A percentile compares a stretch with the other conserved stretches of the same genome.
Conservation (phyloP, 2,113 vertebrate genomes). For the Cebidichthys violaceus region DNA sequence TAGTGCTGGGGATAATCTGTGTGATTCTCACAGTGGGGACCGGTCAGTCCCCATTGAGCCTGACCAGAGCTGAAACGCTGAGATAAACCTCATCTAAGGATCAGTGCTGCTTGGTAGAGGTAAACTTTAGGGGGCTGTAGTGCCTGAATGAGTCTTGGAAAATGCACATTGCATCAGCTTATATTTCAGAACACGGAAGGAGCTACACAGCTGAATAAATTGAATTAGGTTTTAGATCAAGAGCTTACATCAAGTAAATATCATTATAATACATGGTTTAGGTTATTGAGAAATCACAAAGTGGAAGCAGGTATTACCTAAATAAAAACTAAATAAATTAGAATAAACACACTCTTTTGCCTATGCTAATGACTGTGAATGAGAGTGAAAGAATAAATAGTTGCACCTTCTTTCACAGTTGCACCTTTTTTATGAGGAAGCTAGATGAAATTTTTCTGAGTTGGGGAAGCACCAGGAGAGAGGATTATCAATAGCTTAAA, state of each 20-base stretch:
- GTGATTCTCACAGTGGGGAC: conserved; percentile 60
- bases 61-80: conserved; percentile 58
- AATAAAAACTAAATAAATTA: not conserved
- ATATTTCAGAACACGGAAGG: conserved; percentile 9
- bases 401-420: conserved; percentile 40
- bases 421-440: conserved; percentile 46
- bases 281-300: not conserved
- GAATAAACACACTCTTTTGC: conserved; percentile 7
- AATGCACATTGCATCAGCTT: conserved; percentile 20
- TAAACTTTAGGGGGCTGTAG: conserved; percentile 52
- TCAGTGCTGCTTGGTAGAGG: conserved; percentile 48
- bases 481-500: conserved; percentile 71
- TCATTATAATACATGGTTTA: not conserved
- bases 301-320: not conserved
- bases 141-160: conserved; percentile 26
- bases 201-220: not conserved
- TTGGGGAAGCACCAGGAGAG: conserved; percentile 48
- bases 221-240: not conserved
- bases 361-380: conserved; percentile 30
- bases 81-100: conserved; percentile 67
- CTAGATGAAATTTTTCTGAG: conserved; percentile 42
- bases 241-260: not conserved
- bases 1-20: conserved; percentile 66
- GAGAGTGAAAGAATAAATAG: conserved; percentile 26
- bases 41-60: conserved; percentile 53